Base-by-base conservation (phyloP, 1,140 invertebrate species). In the Leguminivora glycinivorella region DNA sequence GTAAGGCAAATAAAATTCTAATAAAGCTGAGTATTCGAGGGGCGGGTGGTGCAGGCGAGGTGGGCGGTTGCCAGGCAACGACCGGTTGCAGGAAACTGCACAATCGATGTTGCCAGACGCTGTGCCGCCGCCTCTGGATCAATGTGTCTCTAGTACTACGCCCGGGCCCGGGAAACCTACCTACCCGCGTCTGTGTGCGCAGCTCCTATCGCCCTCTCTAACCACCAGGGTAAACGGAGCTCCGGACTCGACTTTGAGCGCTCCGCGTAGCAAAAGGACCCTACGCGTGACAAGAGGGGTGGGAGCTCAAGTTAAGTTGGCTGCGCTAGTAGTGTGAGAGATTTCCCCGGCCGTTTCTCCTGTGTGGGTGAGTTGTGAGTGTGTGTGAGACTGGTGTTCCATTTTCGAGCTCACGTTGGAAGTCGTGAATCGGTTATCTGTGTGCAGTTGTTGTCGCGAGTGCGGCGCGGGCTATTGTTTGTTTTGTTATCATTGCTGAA, bases 81-180 rank as follows among this genome's bases (percentile, higher is more conserved):
- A 75, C 70, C 79, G 75, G 87, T 85, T 90, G 85, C 87, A 89
- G 85, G 88, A 88, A 90, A 88, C 89, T 91, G 89, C 89, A 89
- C 83, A 91, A 91, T 91, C 89, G 86, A 91, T 91, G 89, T 81
- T 83, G 85, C 87, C 89, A 91, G 89, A 91, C 89, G 87, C 72
- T 72, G 68, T 63, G 75, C 74, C 71, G 76, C 68, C 68, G 47
- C 79, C 81, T 89, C 81, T 90, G 87, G 88, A 90, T 91, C 89
- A 91, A 91, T 91, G 89, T 91, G 89, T 91, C 87, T 89, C 86
- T 91, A 91, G 89, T 89, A 90, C 88, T 90, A 91, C 85, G 87
- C 79, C 81, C 82, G 80, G 80, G 83, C 85, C 86, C 85, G 87
- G 87, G 86, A 83, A 89, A 84, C 81, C 87, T 87, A 77, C 77